phyloP scores from a whole-genome alignment of 2,797 vertebrate genomes.

The Salarias fasciatus region DNA sequence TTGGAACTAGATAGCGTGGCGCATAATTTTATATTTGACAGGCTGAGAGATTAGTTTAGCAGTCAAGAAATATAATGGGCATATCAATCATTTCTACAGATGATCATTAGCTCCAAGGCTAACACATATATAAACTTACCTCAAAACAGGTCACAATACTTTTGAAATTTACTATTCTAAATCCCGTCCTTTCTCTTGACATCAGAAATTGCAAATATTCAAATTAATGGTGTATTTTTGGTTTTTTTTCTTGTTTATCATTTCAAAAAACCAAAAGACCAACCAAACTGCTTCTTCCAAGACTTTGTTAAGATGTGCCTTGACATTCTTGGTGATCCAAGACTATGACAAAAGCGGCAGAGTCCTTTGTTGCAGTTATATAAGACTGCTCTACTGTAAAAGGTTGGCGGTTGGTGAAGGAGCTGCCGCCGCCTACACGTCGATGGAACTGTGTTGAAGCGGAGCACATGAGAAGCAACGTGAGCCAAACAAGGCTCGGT shows the following conservation, averaged over 20 bases:
- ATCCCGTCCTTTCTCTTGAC: too few species aligned
- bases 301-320: constrained; percentile 44
- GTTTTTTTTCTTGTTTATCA: not conserved
- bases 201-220: too few species aligned
- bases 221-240: too few species aligned
- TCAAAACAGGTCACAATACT: constrained; percentile 20
- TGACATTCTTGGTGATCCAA: constrained; percentile 61
- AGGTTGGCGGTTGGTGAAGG: constrained; percentile 30
- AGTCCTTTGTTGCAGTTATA: constrained; percentile 48
- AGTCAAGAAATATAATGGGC: constrained; percentile 15
- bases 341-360: constrained; percentile 50
- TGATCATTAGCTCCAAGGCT: not conserved
- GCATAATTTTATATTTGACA: constrained; percentile 1
- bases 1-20: not conserved
- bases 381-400: constrained; percentile 52
- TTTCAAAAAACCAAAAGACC: constrained; percentile 10
- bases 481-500: constrained; percentile 41
- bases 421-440: not conserved
- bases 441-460: not conserved
- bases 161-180: constrained; percentile 1
- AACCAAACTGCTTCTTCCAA: constrained; percentile 21
- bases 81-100: constrained; percentile 31
- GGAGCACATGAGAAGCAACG: constrained; percentile 40
- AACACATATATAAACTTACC: constrained; percentile 11
- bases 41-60: constrained; percentile 17